phyloP scores from a whole-genome alignment of 92 coral and sea anemone genomes.

The Isaurus tuberculatus region DNA sequence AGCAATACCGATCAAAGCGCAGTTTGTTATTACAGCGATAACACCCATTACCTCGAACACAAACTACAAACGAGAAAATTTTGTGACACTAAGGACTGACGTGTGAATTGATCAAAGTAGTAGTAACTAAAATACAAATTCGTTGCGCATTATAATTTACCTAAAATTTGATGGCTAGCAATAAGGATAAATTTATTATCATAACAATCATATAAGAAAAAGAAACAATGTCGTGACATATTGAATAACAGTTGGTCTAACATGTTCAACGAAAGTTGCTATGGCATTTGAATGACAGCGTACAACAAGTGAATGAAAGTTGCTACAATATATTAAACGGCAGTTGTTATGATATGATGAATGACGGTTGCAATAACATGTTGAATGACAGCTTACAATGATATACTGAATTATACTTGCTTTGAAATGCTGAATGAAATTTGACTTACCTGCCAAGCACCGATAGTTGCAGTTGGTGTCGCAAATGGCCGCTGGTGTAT shows the following conservation, averaged over 20 bases:
- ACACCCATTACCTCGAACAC: conserved; percentile 95
- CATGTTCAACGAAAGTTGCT: neutral
- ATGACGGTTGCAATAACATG: neutral
- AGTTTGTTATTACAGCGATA: conserved; percentile 94
- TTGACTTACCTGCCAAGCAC: conserved; percentile 95
- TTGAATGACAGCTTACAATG: neutral
- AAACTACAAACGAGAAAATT: conserved; percentile 51
- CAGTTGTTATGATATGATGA: neutral
- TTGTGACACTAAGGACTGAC: no score
- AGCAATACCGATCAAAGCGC: conserved; percentile 96
- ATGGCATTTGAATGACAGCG: neutral
- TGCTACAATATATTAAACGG: neutral
- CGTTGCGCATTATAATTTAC: no score
- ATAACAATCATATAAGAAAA: no score
- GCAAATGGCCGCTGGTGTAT: conserved; percentile 93
- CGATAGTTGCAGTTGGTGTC: conserved; percentile 86
- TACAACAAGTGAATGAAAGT: neutral
- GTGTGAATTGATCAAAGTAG: no score
- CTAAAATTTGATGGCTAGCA: neutral
- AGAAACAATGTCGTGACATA: neutral
- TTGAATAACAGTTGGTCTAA: neutral
- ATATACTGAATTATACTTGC: neutral
- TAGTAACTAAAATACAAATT: no score
- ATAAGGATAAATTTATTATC: no score
- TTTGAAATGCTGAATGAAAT: neutral